These are phyloP conservation scores for Ptiloglossa arizonensis DNA, from an alignment of 1,140 invertebrate genomes.

Conservation along the genomic window DNA sequence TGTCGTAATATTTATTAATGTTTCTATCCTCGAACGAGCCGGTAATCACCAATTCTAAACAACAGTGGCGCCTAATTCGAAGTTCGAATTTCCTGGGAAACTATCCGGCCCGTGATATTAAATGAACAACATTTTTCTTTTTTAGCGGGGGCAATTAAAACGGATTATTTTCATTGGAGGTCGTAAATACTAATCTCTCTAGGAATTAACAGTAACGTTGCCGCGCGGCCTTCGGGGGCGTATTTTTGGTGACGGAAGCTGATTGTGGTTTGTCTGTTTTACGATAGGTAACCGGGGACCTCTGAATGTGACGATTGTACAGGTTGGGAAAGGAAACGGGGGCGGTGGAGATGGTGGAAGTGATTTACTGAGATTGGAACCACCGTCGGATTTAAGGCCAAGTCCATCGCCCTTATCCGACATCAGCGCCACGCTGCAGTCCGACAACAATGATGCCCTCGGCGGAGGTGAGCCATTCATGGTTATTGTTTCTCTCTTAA, in stretches of 20 bases:
- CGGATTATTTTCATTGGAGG: not conserved
- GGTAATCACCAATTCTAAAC: not conserved
- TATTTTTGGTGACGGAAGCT: conserved; percentile 16
- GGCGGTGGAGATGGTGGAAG: conserved; percentile 65
- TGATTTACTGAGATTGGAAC: conserved; percentile 74
- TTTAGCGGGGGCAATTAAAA: not conserved
- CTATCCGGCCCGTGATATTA: too few relatives aligned
- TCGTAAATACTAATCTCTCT: not conserved
- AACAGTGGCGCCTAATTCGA: not conserved
- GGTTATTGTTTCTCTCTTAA: conserved; percentile 5
- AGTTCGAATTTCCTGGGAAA: conserved; percentile 4
- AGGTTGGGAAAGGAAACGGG: conserved; percentile 71
- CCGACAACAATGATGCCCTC: conserved; percentile 76
- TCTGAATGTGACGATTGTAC: conserved; percentile 77
- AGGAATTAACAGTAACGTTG: not conserved
- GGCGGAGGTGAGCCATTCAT: conserved; percentile 65
- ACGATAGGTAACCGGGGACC: conserved; percentile 76
- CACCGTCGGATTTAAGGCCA: conserved; percentile 71
- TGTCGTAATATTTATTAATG: not conserved
- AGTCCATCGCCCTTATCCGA: conserved; percentile 75
- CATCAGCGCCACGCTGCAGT: conserved; percentile 72
- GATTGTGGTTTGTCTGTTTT: conserved; percentile 53
- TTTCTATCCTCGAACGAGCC: not conserved
- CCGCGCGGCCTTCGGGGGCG: not conserved
- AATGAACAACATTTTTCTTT: not conserved